Base-by-base conservation (phyloP, 2,797 vertebrate genomes). In the Spatula versicolor region DNA sequence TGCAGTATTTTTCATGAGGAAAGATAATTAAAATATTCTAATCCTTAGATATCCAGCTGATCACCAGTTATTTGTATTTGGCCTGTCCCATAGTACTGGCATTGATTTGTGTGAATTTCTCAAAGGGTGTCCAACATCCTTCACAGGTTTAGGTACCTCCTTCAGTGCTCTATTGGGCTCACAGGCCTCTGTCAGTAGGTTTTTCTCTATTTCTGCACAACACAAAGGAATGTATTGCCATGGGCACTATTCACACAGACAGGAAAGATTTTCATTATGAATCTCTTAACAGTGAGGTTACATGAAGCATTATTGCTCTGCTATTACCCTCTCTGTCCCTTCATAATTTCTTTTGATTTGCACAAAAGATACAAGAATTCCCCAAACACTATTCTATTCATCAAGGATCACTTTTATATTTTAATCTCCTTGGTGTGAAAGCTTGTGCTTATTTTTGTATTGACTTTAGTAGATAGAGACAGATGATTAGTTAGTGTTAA, bases 221-320 rank as follows among this genome's bases (percentile, higher is more conserved):
- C 56, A 64, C 54, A 92, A 75, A 83, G 87, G 33, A 76, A 86
- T 35, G 43, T 31, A 50, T 81, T 89, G 89, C 92, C 76, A 68
- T 5, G 1, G 86, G 82, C 81, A 52, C 30, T 83, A 11, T 35
- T 43, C 83, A 86, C 30, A 82, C 63, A 93, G 41, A 66, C 59
- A 87, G 78, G 71, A 39, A 90, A 88, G 66, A 75, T 94, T 92
- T 85, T 96, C 81, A 71, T 93, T 88, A 68, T 52, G 58, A 72
- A 66, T 94, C 66, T 69, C 66, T 52, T 78, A 93, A 56, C 31
- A 81, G 55, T 54, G 39, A 87, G 41, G 62, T 63, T 89, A 88
- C 55, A 25, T 12, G 66, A 90, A 56, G 22, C 41, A 7, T 76
- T 92, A 77, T 66, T 95, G 59, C 76, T 91, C 41, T 20, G 11